Evolutionary conservation across 1,140 invertebrate species (phyloP).

Genomic region (Branchinecta lynchi): DNA sequence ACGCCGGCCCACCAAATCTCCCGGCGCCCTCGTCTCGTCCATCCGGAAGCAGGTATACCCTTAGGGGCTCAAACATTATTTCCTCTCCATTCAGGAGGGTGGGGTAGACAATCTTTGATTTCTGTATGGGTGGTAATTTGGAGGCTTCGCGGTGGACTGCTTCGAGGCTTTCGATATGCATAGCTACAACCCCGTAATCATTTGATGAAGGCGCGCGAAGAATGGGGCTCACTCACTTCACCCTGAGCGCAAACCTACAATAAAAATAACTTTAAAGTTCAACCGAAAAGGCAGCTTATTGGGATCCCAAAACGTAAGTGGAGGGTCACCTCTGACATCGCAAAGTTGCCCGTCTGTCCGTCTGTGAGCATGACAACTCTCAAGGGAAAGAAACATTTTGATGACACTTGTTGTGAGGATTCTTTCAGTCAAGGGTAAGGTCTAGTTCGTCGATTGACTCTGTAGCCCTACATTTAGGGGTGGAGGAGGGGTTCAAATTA

Average conservation of each 20-base stretch:
- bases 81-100: constrained; percentile 74
- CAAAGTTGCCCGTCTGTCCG: no score
- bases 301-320: no score
- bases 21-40: constrained; percentile 65
- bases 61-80: constrained; percentile 63
- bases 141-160: constrained; percentile 71
- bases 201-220: constrained; percentile 82
- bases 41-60: constrained; percentile 78
- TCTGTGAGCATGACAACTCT: no score
- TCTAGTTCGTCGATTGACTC: no score
- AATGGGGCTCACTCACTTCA: constrained; percentile 71
- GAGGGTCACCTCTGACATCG: no score
- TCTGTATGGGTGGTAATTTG: constrained; percentile 82
- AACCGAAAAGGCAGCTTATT: no score
- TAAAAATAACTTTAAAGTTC: constrained; percentile 12
- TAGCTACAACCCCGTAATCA: constrained; percentile 85
- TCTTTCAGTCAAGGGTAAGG: no score
- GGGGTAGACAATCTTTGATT: constrained; percentile 87
- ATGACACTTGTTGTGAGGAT: no score
- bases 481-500: no score
- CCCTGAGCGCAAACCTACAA: constrained; percentile 68
- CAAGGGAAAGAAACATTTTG: no score
- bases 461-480: no score
- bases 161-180: constrained; percentile 81
- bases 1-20: constrained; percentile 52